Conservation (phyloP, 2,888 invertebrate genomes). For the Phania funesta region DNA sequence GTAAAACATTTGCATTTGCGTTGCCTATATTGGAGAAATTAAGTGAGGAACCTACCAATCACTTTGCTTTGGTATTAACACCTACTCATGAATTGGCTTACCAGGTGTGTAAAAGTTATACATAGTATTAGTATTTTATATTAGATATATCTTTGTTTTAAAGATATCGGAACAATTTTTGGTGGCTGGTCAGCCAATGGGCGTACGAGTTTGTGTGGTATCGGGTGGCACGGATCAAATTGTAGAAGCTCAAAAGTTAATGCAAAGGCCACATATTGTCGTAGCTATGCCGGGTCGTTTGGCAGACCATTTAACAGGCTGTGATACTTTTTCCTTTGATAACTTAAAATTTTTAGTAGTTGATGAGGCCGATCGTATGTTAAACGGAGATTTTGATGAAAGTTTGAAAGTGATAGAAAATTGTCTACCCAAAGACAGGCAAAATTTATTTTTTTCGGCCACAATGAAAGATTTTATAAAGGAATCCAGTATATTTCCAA, state of each 20-base stretch:
- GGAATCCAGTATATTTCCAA: constrained; percentile 84
- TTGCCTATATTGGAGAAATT: constrained; percentile 95
- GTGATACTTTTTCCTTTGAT: constrained; percentile 89
- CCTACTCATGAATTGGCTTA: constrained; percentile 96
- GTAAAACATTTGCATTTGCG: constrained; percentile 98
- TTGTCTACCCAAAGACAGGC: constrained; percentile 88
- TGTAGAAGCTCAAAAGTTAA: constrained; percentile 90
- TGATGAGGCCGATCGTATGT: constrained; percentile 95
- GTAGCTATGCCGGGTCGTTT: constrained; percentile 98
- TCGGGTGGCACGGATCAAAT: constrained; percentile 98
- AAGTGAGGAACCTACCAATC: constrained; percentile 96
- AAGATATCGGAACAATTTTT: constrained; percentile 97
- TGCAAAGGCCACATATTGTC: constrained; percentile 94
- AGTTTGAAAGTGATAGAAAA: constrained; percentile 90
- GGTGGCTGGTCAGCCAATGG: constrained; percentile 93
- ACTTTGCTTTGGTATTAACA: constrained; percentile 95
- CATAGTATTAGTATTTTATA: not conserved
- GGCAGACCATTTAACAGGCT: constrained; percentile 94
- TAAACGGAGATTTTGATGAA: constrained; percentile 90
- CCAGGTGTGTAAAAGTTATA: constrained; percentile 81
- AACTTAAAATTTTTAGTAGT: constrained; percentile 92
- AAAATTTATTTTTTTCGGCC: constrained; percentile 96
- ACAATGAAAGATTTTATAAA: constrained; percentile 93
- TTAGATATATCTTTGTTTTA: constrained; percentile 1
- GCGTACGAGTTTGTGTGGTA: constrained; percentile 90